These are phyloP conservation scores for Meteorus cinctellus DNA, from an alignment of 2,888 invertebrate genomes.

Conservation along the genomic window DNA sequence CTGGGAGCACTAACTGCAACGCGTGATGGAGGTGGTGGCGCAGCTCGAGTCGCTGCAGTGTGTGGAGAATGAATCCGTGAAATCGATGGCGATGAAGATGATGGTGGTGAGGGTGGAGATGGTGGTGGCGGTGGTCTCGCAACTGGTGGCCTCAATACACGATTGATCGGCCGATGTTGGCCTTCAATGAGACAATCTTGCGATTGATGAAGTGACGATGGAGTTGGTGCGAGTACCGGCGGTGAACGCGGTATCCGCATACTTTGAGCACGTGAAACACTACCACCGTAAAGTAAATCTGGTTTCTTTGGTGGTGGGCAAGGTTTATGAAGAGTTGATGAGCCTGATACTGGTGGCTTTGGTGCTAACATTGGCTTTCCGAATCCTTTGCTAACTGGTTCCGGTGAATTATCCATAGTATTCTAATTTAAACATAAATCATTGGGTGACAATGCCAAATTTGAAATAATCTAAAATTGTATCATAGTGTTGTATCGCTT, in stretches of 20 bases:
- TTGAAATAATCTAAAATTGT: conserved; percentile 11
- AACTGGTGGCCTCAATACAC: conserved; percentile 76
- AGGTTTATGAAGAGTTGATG: conserved; percentile 74
- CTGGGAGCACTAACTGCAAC: conserved; percentile 65
- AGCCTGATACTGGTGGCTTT: conserved; percentile 79
- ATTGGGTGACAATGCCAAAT: not conserved
- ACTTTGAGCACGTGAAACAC: conserved; percentile 85
- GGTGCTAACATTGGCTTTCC: conserved; percentile 91
- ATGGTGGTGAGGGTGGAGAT: conserved; percentile 64
- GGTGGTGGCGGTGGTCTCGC: conserved; percentile 77
- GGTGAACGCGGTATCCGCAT: conserved; percentile 87
- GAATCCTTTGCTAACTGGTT: conserved; percentile 55
- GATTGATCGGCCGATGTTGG: conserved; percentile 73
- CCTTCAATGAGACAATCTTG: conserved; percentile 74
- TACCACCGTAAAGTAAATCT: conserved; percentile 72
- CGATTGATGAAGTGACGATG: conserved; percentile 76
- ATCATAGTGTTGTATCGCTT: conserved; percentile 56
- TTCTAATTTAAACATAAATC: conserved; percentile 25
- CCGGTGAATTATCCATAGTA: conserved; percentile 34
- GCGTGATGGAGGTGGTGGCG: conserved; percentile 69
- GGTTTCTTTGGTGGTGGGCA: conserved; percentile 81
- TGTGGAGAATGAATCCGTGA: conserved; percentile 38
- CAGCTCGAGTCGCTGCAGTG: conserved; percentile 59
- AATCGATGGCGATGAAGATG: conserved; percentile 32
- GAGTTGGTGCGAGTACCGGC: conserved; percentile 75